These are phyloP conservation scores for Timema cristinae DNA, from an alignment of 2,888 invertebrate genomes.

Conservation along the genomic window DNA sequence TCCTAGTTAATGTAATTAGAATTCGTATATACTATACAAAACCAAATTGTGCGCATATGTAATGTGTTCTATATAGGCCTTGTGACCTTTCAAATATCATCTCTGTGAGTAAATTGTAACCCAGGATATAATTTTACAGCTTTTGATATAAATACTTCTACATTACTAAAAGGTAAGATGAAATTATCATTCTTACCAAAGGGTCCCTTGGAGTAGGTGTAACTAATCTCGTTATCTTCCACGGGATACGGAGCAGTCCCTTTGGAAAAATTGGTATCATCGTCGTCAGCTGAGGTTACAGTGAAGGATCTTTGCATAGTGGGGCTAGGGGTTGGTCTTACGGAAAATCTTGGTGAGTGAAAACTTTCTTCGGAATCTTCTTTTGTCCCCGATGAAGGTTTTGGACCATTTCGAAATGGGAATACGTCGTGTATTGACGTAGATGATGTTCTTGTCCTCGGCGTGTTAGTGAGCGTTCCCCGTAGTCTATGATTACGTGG, in stretches of 20 bases:
- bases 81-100: too few species aligned
- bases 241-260: conserved; percentile 2
- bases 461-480: conserved; percentile 5
- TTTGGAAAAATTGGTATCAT: not conserved
- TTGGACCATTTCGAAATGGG: conserved; percentile 28
- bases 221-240: not conserved
- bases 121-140: too few species aligned
- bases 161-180: too few species aligned
- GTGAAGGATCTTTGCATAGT: conserved; percentile 25
- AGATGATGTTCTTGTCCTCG: conserved; percentile 37
- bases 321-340: conserved; percentile 53
- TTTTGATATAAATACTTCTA: too few species aligned
- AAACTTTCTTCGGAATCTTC: conserved; percentile 40
- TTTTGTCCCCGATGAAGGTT: conserved; percentile 2
- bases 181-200: too few species aligned
- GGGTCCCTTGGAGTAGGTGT: not conserved
- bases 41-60: too few species aligned
- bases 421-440: conserved; percentile 23
- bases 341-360: conserved; percentile 52
- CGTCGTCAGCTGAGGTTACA: conserved; percentile 2
- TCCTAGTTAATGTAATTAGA: too few species aligned
- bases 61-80: too few species aligned
- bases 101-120: too few species aligned
- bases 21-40: too few species aligned
- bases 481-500: not conserved